phyloP scores from a whole-genome alignment of 2,113 vertebrate species.

The Pavo muticus region DNA sequence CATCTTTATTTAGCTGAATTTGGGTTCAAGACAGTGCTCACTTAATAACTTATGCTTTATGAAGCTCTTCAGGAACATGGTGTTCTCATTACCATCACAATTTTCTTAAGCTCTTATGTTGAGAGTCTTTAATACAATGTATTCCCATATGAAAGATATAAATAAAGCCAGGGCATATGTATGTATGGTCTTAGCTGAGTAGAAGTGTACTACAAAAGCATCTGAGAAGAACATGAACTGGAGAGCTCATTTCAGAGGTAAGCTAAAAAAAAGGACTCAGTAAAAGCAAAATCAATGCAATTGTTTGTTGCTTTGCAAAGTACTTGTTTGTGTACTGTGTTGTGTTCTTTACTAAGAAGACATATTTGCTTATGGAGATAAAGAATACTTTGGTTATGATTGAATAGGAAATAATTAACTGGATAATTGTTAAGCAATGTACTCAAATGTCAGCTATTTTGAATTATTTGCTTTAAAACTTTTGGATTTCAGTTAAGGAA shows the following conservation, averaged over 20 bases:
- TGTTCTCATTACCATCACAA: conserved; percentile 37
- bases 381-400: background rate
- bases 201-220: conserved; percentile 32
- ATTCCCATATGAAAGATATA: conserved; percentile 36
- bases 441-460: background rate
- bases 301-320: background rate
- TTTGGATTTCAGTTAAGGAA: background rate
- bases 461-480: background rate
- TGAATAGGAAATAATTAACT: background rate
- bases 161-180: conserved; percentile 8
- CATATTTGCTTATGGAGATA: background rate
- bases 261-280: conserved; percentile 41
- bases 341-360: background rate
- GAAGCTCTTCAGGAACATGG: conserved; percentile 12
- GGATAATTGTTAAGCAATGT: background rate
- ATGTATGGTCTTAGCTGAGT: background rate
- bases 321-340: background rate
- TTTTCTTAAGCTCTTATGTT: conserved; percentile 18
- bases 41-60: conserved; percentile 71
- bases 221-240: background rate
- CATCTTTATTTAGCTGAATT: conserved; percentile 79
- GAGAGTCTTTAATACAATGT: conserved; percentile 27
- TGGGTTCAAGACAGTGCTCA: conserved; percentile 43
- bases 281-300: background rate
- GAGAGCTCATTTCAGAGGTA: conserved; percentile 67